Conservation (phyloP, 2,113 vertebrate species). For the Sander lucioperca region DNA sequence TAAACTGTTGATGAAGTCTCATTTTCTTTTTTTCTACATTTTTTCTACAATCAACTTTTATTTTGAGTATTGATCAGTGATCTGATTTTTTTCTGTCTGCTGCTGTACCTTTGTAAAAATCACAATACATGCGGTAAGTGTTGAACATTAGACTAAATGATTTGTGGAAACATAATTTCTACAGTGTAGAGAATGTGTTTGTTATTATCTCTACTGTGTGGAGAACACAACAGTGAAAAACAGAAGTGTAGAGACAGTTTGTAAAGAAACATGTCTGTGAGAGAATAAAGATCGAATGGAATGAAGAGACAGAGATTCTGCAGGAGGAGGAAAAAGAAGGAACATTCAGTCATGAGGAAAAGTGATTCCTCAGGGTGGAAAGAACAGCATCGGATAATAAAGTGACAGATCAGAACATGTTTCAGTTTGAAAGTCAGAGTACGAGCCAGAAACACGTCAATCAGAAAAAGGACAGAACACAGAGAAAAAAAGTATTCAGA, state of each 20-base stretch:
- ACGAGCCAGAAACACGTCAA: slow-evolving; percentile 49
- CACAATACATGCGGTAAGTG: not conserved
- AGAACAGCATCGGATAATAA: slow-evolving; percentile 26
- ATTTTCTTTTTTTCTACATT: no score
- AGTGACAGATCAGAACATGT: slow-evolving; percentile 79
- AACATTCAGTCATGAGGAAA: slow-evolving; percentile 13
- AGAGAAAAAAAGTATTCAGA: not conserved
- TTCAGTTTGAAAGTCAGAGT: slow-evolving; percentile 56
- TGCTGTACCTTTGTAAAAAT: no score
- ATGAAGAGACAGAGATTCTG: not conserved
- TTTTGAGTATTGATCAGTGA: not conserved
- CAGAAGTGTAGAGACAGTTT: no score
- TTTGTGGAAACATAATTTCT: no score
- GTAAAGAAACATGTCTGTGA: not conserved
- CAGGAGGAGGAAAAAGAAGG: not conserved
- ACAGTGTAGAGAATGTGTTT: not conserved
- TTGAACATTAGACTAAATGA: not conserved
- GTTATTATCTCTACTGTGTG: not conserved
- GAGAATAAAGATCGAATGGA: not conserved
- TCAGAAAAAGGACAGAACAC: slow-evolving; percentile 20
- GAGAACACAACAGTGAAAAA: no score
- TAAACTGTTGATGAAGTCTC: not conserved
- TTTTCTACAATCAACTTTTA: no score
- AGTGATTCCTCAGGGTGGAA: slow-evolving; percentile 54
- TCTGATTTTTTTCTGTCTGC: not conserved